These are phyloP conservation scores for Caradrina kadenii DNA, from an alignment of 2,888 invertebrate species.

Conservation along the genomic window DNA sequence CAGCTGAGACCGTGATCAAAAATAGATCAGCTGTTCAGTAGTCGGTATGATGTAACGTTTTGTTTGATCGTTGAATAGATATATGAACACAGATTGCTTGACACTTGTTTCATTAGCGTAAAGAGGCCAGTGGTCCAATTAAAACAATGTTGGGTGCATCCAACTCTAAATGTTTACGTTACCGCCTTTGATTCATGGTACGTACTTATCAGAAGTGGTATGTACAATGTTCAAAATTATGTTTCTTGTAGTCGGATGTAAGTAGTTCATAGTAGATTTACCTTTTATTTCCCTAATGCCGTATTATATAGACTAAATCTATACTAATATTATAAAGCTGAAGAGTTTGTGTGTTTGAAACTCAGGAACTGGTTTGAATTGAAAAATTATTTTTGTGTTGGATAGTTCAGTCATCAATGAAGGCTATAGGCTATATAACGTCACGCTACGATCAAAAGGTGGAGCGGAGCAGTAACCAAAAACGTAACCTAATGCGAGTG, in stretches of 20 bases:
- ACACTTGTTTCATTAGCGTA: slow-evolving; percentile 47
- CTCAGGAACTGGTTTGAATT: too few species aligned
- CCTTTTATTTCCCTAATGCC: slow-evolving; percentile 4
- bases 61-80: slow-evolving; percentile 55
- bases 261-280: too few species aligned
- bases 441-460: too few species aligned
- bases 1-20: slow-evolving; percentile 59
- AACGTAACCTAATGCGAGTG: too few species aligned
- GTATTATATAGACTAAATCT: too few species aligned
- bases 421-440: too few species aligned
- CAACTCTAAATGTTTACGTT: slow-evolving; percentile 31
- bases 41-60: slow-evolving; percentile 62
- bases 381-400: too few species aligned
- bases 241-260: not conserved
- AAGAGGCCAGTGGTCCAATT: slow-evolving; percentile 49
- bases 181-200: slow-evolving; percentile 13
- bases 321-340: too few species aligned
- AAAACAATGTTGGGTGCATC: slow-evolving; percentile 30
- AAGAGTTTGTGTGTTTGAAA: too few species aligned
- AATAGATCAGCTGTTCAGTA: slow-evolving; percentile 59
- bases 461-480: too few species aligned
- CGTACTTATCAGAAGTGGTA: not conserved
- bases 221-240: not conserved
- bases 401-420: too few species aligned
- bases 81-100: slow-evolving; percentile 44